Percentiles rank a stretch among this genome's conserved stretches.
Conservation (phyloP, 2,888 invertebrate species). For the Macropis europaea region DNA sequence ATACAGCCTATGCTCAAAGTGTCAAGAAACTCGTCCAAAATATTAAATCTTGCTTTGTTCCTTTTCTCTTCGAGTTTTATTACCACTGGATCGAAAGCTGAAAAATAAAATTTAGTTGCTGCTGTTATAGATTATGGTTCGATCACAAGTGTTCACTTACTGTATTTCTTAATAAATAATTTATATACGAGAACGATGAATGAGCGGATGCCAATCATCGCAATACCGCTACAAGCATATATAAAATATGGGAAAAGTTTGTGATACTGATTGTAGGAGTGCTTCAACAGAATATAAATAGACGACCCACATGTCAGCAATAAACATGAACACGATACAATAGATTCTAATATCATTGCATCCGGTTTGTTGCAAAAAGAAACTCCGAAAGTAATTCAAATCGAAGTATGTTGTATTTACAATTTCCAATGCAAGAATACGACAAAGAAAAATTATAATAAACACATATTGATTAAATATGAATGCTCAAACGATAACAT, state of each 20-base stretch:
- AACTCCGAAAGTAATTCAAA: neutral
- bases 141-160: conserved; percentile 38
- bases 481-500: too few relatives aligned
- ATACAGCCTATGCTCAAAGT: conserved; percentile 50
- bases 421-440: too few relatives aligned
- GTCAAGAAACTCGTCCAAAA: conserved; percentile 41
- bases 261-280: conserved; percentile 45
- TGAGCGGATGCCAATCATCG: conserved; percentile 60
- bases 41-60: conserved; percentile 19
- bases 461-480: too few relatives aligned
- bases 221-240: conserved; percentile 62
- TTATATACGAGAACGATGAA: conserved; percentile 62
- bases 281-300: conserved; percentile 56
- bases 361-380: neutral
- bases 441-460: too few relatives aligned
- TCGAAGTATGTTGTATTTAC: too few relatives aligned
- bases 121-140: too few relatives aligned
- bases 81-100: conserved; percentile 62
- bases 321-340: conserved; percentile 64
- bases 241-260: conserved; percentile 52
- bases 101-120: neutral
- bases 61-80: conserved; percentile 56
- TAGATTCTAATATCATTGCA: conserved; percentile 65
- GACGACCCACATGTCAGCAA: conserved; percentile 62
- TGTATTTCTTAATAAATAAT: conserved; percentile 47